Conservation (phyloP, 2,113 vertebrate genomes). For the Eublepharis macularius region DNA sequence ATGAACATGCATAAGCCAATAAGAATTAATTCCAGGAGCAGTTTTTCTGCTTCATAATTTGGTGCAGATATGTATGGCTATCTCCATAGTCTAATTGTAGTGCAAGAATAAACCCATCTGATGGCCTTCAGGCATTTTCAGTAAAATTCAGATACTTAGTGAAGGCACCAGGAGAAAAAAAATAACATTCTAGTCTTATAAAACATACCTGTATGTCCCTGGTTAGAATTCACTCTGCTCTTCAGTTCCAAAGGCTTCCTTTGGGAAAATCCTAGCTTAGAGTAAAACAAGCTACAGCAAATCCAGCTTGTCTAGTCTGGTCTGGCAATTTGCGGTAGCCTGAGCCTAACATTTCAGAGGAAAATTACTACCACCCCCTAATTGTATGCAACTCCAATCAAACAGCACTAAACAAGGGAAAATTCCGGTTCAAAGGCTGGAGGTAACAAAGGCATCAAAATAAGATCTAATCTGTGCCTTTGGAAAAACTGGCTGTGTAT, state of each 20-base stretch:
- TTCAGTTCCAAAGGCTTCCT: not conserved
- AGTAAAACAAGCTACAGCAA: conserved; percentile 7
- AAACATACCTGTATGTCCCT: not conserved
- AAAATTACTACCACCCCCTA: conserved; percentile 15
- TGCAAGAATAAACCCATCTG: not conserved
- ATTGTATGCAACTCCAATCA: not conserved
- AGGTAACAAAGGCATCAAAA: not conserved
- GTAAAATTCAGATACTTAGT: not conserved
- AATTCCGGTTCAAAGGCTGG: conserved; percentile 14
- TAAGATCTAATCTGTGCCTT: conserved; percentile 4
- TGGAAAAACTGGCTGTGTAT: conserved; percentile 9
- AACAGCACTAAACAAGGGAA: not conserved
- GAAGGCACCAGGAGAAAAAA: not conserved
- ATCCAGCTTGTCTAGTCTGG: conserved; percentile 18
- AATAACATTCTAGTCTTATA: not conserved
- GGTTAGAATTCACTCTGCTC: not conserved
- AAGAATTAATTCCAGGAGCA: not conserved
- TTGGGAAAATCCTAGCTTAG: not conserved
- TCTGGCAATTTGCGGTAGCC: not conserved
- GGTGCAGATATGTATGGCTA: not conserved
- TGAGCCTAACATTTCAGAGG: conserved; percentile 4
- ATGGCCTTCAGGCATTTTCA: not conserved
- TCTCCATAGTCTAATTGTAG: not conserved
- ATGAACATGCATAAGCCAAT: not conserved
- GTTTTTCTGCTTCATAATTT: not conserved